These are phyloP conservation scores for Himalopsyche tibetana DNA, from an alignment of 2,888 invertebrate genomes.

Conservation along the genomic window DNA sequence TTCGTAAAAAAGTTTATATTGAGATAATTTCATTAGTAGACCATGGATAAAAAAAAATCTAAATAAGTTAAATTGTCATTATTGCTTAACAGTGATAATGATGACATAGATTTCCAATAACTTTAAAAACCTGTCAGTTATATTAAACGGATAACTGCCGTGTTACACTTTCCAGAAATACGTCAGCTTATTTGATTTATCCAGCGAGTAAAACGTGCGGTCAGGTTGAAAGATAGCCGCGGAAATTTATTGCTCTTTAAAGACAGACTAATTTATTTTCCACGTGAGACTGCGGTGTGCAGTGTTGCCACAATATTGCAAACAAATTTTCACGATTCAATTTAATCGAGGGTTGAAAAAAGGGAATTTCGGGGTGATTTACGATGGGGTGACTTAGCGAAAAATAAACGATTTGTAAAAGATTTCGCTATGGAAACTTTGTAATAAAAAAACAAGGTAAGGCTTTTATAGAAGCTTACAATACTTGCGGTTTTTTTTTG, in stretches of 20 bases:
- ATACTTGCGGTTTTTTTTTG: no score
- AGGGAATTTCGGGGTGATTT: neutral
- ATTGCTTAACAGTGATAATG: no score
- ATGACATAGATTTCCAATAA: neutral
- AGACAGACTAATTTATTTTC: constrained; percentile 38
- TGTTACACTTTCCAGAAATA: constrained; percentile 19
- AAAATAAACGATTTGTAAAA: constrained; percentile 6
- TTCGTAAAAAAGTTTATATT: no score
- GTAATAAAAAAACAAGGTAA: no score
- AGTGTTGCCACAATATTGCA: constrained; percentile 23
- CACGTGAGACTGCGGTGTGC: constrained; percentile 41
- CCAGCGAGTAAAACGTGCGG: constrained; percentile 48
- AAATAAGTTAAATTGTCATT: no score
- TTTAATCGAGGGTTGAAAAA: constrained; percentile 13
- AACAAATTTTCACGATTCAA: constrained; percentile 30
- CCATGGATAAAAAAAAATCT: no score
- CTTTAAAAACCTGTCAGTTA: neutral
- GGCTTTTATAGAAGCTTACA: no score
- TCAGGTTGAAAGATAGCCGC: constrained; percentile 58
- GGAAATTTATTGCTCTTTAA: constrained; percentile 57
- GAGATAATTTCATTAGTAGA: no score
- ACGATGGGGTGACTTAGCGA: constrained; percentile 4
- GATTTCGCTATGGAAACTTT: no score
- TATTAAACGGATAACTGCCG: neutral
- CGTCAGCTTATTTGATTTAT: constrained; percentile 55